These are phyloP conservation scores for Oncopeltus fasciatus DNA, from an alignment of 1,140 invertebrate species.

Conservation along the genomic window DNA sequence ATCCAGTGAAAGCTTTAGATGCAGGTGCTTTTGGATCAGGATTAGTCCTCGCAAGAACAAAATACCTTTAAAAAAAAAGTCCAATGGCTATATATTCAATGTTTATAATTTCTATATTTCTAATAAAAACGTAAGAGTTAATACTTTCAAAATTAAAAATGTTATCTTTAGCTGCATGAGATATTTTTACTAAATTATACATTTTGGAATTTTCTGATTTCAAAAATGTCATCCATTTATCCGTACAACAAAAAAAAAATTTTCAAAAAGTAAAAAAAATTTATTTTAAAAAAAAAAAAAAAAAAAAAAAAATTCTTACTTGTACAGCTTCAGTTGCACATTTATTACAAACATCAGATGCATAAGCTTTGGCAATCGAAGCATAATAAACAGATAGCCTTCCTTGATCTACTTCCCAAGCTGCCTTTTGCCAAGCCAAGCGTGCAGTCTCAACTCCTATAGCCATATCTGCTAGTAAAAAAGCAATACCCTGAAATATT, in stretches of 20 bases:
- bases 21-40: constrained; percentile 83
- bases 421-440: constrained; percentile 69
- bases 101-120: too few relatives aligned
- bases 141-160: too few relatives aligned
- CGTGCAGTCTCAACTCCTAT: constrained; percentile 78
- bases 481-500: constrained; percentile 80
- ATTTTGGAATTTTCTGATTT: too few relatives aligned
- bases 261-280: too few relatives aligned
- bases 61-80: constrained; percentile 69
- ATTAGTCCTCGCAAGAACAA: constrained; percentile 85
- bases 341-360: constrained; percentile 87
- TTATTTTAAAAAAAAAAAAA: too few relatives aligned
- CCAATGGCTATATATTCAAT: too few relatives aligned
- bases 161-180: too few relatives aligned
- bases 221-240: too few relatives aligned
- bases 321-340: constrained; percentile 85
- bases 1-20: constrained; percentile 87
- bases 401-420: constrained; percentile 79
- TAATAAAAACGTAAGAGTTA: too few relatives aligned
- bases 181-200: too few relatives aligned
- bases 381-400: constrained; percentile 69
- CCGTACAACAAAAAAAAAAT: too few relatives aligned
- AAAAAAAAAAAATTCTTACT: constrained; percentile 24
- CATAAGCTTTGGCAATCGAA: constrained; percentile 85
- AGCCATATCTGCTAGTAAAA: constrained; percentile 93